Evolutionary conservation across 2,797 vertebrate genomes (phyloP), one percentile per base, ranked within the genome.

Genomic region (Sebastiscus albofasciatus): DNA sequence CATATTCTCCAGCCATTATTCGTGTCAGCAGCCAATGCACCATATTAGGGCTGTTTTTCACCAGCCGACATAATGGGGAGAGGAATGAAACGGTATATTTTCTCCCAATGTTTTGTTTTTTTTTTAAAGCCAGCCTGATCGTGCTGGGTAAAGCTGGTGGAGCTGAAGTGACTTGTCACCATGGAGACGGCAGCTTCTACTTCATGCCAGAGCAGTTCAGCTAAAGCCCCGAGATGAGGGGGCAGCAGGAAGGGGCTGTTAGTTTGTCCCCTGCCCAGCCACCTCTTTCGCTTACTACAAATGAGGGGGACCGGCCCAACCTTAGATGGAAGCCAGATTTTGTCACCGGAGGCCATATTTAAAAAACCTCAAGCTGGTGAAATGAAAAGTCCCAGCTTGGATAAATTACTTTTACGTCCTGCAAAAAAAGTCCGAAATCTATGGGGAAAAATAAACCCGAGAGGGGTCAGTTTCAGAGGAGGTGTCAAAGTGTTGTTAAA

Each of bases 401-500:
- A 91, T 91, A 75, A 90, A 93, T 84, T 83, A 91, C 78, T 87
- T 92, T 82, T 81, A 84, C 69, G 8, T 81, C 85, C 77, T 12
- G 60, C 77, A 80, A 81, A 65, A 77, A 58, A 82, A 72, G 85
- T 82, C 60, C 2, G 8, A 92, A 91, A 83, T 89, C 87, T 86
- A 56, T n/a, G 67, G 83, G 88, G 89, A 56, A 80, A 92, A 87
- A 84, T 90, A 92, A 92, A 92, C 89, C 81, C 71, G 75, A 88
- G 77, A 85, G 89, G 81, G 90, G 89, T 94, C 92, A 91, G 77
- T 91, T 94, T 93, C 89, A 86, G 84, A 94, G 89, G 92, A 94
- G 89, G 92, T 94, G 93, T 95, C 94, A 95, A 91, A 91, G 87
- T 94, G 94, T 90, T 93, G 94, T 93, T 93, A 94, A 94, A 91